Evolutionary conservation across 1,140 invertebrate species (phyloP).

Genomic region (Pentalonia nigronervosa): DNA sequence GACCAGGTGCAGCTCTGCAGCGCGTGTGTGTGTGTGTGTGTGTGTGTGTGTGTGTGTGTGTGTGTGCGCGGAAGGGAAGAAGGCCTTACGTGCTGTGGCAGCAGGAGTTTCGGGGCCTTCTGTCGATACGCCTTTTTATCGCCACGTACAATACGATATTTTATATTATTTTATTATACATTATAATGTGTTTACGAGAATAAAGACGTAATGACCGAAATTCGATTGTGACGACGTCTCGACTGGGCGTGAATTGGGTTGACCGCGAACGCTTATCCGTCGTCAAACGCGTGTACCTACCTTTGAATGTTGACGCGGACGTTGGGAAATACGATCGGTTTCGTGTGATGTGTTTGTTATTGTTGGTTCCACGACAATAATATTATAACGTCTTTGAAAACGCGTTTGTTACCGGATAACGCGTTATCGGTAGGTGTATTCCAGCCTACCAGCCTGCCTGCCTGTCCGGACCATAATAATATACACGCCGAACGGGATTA

Average conservation of each 20-base stretch:
- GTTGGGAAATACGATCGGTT: conserved; percentile 23
- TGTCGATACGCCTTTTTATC: conserved; percentile 11
- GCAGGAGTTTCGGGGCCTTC: not conserved
- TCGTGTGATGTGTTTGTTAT: not conserved
- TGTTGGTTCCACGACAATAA: not conserved
- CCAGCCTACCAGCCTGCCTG: not conserved
- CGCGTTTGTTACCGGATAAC: conserved; percentile 11
- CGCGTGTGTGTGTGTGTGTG: not conserved
- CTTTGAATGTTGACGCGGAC: not conserved
- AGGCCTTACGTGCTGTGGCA: too few relatives aligned
- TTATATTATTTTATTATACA: too few relatives aligned
- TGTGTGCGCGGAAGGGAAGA: conserved; percentile 25
- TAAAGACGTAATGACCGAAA: conserved; percentile 31
- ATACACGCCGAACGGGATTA: not conserved
- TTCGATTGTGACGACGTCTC: conserved; percentile 27
- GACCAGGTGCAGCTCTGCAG: conserved; percentile 35
- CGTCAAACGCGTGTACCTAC: too few relatives aligned
- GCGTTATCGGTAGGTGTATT: too few relatives aligned
- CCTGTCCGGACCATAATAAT: not conserved
- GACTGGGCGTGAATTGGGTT: conserved; percentile 32
- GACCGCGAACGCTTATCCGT: conserved; percentile 24
- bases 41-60: not conserved
- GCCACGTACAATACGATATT: not conserved
- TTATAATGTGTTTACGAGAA: not conserved
- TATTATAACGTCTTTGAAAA: conserved; percentile 17